A percentile compares a stretch with the other conserved stretches of the same genome.
Evolutionary conservation across 2,797 vertebrate species (phyloP).

Genomic region (Macrochelys suwanniensis): DNA sequence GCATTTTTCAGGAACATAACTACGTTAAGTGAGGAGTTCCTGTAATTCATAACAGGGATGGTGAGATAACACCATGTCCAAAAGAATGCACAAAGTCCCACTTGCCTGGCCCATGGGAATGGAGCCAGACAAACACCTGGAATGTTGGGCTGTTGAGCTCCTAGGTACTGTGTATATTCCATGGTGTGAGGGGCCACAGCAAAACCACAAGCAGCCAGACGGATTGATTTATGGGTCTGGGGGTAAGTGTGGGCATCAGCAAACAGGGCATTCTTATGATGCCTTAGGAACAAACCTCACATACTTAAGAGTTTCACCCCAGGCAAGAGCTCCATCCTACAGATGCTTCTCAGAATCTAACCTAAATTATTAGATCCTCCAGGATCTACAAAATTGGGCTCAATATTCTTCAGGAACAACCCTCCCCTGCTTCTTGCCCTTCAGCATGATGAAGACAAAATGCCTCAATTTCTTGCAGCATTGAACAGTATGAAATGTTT

Average conservation of each 20-base stretch:
- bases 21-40: no score
- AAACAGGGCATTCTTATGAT: not conserved
- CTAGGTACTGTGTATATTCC: rapidly evolving
- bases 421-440: conserved; percentile 59
- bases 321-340: not conserved
- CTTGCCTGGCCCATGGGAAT: conserved; percentile 7
- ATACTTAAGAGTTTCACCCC: conserved; percentile 17
- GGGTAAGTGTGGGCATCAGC: not conserved
- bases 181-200: no score
- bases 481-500: conserved; percentile 70
- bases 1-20: no score
- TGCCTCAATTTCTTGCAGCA: conserved; percentile 69
- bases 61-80: not conserved
- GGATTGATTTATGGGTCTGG: no score
- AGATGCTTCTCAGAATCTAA: conserved; percentile 44
- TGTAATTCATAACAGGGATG: not conserved
- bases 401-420: conserved; percentile 70
- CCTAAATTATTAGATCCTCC: conserved; percentile 68
- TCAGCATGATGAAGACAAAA: conserved; percentile 72
- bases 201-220: no score
- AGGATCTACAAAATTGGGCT: conserved; percentile 68
- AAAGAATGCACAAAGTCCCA: not conserved
- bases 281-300: conserved; percentile 12
- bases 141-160: not conserved
- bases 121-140: not conserved